Base-by-base conservation (phyloP, 2,888 invertebrate species). In the Torymus aiolomorphi region DNA sequence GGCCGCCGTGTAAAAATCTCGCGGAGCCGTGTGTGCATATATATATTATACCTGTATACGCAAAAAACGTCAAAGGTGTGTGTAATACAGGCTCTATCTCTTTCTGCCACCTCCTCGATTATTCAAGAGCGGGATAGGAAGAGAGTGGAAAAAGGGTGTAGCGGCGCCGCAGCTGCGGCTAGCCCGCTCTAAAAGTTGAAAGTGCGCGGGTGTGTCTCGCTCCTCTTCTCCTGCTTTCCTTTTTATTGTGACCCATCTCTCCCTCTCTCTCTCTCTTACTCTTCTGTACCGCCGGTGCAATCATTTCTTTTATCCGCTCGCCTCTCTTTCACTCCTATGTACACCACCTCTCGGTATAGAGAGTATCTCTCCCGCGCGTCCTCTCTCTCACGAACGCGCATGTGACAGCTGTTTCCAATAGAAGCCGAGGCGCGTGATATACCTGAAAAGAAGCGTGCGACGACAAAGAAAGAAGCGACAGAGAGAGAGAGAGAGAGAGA, bases 371-470 rank as follows among this genome's bases (percentile, higher is more conserved):
- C 31, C 20, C 16, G 42, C 51, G 12, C 57, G 31, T 20, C 20
- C 16, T 42, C n/a, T 20, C 31, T 14, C 14, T 14, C 24, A 5
- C 8, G n/a, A 52, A n/a, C 5, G 52, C 20, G 11, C 54, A 24
- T 3, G 51, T 71, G 70, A 77, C 70, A 77, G 76, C 70, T 71
- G 76, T 59, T 70, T 57, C 63, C 70, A 65, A 63, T 51, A 49
- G 63, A 11, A 16, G 61, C 31, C 42, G 42, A 5, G 42, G 8
- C 8, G 42, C 42, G 42, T 18, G 1, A 52, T 13, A 56, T 69
- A 20, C 56, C 14, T 42, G 42, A 42, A 42, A 42, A 8, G 42
- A 42, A 42, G 42, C 42, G 42, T 8, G 42, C 42, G 42, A 42
- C 42, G 42, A 42, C 42, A 42, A 42, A 42, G 42, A n/a, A 67